Base-by-base conservation (phyloP, 2,797 vertebrate genomes). In the Ctenopoma multispine region DNA sequence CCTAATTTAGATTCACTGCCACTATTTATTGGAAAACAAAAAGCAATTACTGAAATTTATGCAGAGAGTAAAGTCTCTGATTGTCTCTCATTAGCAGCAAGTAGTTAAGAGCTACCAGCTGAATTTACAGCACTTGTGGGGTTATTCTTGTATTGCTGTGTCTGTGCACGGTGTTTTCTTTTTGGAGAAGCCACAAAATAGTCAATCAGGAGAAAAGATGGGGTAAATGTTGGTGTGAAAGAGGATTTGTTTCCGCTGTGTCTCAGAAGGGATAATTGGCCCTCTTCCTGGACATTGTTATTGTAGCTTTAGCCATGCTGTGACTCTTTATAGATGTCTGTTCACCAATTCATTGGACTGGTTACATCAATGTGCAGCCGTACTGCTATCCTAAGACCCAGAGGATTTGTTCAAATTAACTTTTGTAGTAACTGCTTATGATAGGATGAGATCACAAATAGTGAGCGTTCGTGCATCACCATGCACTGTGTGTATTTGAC, bases 11-110 rank as follows among this genome's bases (percentile, higher is more conserved):
- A 88, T 85, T 86, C 75, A 74, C 66, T 12, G 49, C 51, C 27
- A 47, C 68, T 56, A 71, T 86, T 88, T 75, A 80, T 82, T 68
- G 62, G 79, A 80, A 91, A 89, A 86, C 72, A 83, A 91, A 91
- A 91, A 86, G 83, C 82, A 91, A 93, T 92, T 92, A 92, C 79
- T 56, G 76, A 74, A 89, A 93, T 91, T 70, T 90, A 92, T 89
- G 86, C 77, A 71, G 50, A 72, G 71, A 75, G 61, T 80, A 75
- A 87, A 87, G 82, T 78, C 77, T 67, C 64, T 89, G 83, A 92
- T 92, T 90, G 85, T 80, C 70, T 82, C 83, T 87, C 87, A 91
- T 90, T 91, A 92, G 83, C 60, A 79, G 77, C 63, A 41, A 84
- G 85, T 89, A 80, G 83, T 90, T 89, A 86, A 90, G 76, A 83